Conservation (phyloP, 2,797 vertebrate species). For the Sebastiscus tertius region DNA sequence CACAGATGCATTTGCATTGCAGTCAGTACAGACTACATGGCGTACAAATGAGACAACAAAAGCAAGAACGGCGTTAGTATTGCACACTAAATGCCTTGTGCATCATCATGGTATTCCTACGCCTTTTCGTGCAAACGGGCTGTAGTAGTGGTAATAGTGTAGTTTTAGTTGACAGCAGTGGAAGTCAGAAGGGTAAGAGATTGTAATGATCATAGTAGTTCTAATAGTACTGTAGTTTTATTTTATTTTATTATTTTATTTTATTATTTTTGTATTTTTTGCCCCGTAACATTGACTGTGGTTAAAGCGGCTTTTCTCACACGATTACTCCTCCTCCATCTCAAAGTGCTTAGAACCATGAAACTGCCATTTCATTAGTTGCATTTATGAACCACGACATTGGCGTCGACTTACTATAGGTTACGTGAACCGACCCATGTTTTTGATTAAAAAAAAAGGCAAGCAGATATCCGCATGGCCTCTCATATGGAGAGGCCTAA, state of each 20-base stretch:
- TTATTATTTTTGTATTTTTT: not conserved
- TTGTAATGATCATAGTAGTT: not conserved
- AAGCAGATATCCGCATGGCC: not conserved
- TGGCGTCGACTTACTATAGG: not conserved
- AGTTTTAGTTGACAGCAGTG: not conserved
- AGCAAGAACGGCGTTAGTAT: no score
- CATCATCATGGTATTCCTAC: not conserved
- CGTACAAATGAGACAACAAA: no score
- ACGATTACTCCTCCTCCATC: not conserved
- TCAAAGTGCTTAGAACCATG: constrained; percentile 1
- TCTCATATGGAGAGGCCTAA: constrained; percentile 15
- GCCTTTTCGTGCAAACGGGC: no score
- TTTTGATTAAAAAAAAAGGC: constrained; percentile 13
- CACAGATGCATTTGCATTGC: no score
- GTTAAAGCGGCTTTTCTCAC: not conserved
- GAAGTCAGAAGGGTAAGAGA: not conserved
- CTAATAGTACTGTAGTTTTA: not conserved
- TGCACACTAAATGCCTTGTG: fast-evolving
- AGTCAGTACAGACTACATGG: no score
- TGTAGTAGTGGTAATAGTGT: not conserved
- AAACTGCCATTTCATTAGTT: not conserved
- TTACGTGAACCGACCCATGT: not conserved
- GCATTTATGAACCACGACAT: not conserved
- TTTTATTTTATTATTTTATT: no score
- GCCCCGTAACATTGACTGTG: not conserved